Conservation (phyloP, 2,797 vertebrate genomes). For the Macroramphosus scolopax region DNA sequence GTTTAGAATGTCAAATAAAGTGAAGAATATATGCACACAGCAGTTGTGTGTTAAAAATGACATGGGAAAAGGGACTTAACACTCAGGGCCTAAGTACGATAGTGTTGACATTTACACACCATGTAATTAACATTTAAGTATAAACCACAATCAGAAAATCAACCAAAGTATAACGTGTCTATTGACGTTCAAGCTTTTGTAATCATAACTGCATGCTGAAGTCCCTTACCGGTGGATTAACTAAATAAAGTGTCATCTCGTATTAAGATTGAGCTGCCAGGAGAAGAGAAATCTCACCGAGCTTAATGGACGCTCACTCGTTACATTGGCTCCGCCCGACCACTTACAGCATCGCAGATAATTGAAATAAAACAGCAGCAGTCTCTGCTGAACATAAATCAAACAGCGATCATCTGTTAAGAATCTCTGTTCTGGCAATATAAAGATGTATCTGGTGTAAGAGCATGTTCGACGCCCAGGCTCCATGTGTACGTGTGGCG, state of each 20-base stretch:
- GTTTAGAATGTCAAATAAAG: too few species aligned
- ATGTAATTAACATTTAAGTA: slow-evolving; percentile 2
- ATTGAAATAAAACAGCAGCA: slow-evolving; percentile 57
- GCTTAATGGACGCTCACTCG: slow-evolving; percentile 62
- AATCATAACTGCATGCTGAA: neutral
- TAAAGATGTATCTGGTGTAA: slow-evolving; percentile 7
- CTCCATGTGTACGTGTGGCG: too few species aligned
- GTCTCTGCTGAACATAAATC: slow-evolving; percentile 24
- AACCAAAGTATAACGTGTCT: neutral
- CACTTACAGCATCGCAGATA: slow-evolving; percentile 38
- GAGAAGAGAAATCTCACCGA: slow-evolving; percentile 49
- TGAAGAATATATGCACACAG: too few species aligned
- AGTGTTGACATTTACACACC: too few species aligned
- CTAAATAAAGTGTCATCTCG: slow-evolving; percentile 5
- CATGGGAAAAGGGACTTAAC: too few species aligned
- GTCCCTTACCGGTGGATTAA: neutral
- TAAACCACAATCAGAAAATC: neutral
- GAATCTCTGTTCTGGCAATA: slow-evolving; percentile 19
- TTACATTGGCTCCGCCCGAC: slow-evolving; percentile 40
- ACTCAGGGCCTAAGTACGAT: too few species aligned
- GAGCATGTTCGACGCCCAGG: too few species aligned
- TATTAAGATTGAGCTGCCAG: slow-evolving; percentile 31
- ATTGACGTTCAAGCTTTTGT: neutral
- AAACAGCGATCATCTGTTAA: slow-evolving; percentile 8
- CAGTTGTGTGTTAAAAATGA: too few species aligned